Evolutionary conservation across 2,113 vertebrate species (phyloP).

Genomic region (Strix uralensis): DNA sequence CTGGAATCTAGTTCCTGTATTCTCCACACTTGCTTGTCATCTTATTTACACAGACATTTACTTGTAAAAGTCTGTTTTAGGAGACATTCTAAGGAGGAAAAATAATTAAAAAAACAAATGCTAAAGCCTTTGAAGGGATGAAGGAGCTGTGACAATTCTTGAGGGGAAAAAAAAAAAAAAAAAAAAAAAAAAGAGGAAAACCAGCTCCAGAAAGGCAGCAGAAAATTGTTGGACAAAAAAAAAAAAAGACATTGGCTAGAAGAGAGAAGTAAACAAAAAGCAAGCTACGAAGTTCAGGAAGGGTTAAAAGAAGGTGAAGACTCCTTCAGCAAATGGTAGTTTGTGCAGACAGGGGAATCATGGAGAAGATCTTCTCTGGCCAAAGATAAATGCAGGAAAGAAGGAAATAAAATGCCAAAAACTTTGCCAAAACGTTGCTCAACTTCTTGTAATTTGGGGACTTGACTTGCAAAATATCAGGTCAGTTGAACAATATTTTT

Average conservation of each 20-base stretch:
- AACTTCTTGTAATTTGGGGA: conserved; percentile 16
- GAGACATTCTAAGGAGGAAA: not conserved
- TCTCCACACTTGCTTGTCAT: not conserved
- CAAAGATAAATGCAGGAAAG: not conserved
- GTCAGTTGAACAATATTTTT: not conserved
- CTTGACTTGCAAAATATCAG: conserved; percentile 28
- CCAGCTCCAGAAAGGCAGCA: not conserved
- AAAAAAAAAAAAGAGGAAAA: not conserved
- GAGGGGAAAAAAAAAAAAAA: accelerated
- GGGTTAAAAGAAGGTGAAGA: not conserved
- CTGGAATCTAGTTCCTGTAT: not conserved
- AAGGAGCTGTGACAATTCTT: accelerated
- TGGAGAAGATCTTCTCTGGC: not conserved
- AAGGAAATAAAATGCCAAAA: not conserved
- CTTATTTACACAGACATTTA: not conserved
- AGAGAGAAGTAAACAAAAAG: not conserved
- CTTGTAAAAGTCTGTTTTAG: not conserved
- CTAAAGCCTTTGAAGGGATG: not conserved
- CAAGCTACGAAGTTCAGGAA: not conserved
- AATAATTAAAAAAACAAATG: not conserved
- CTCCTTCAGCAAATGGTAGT: not conserved
- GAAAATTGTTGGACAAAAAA: not conserved
- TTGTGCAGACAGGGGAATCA: not conserved
- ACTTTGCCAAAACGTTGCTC: conserved; percentile 35
- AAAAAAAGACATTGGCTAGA: not conserved